Evolutionary conservation across 2,797 vertebrate species (phyloP).

Genomic region (Pantherophis alleghaniensis): DNA sequence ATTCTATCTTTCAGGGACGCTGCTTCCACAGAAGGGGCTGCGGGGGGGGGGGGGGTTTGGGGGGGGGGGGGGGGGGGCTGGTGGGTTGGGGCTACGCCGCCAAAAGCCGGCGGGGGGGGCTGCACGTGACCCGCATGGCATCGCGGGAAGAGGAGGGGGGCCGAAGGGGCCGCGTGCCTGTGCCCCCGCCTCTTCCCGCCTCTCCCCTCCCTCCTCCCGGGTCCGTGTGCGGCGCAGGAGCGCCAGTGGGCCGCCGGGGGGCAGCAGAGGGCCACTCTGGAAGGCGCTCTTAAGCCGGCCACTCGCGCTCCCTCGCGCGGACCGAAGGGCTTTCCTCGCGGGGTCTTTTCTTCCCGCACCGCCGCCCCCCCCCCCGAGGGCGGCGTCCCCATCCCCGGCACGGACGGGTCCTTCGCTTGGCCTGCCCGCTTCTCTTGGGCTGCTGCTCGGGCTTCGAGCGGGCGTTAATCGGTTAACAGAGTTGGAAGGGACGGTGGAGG

Average conservation of each 20-base stretch:
- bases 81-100: no score
- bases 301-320: no score
- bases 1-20: neutral
- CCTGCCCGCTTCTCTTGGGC: neutral
- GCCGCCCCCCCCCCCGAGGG: no score
- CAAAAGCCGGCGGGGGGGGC: neutral
- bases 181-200: neutral
- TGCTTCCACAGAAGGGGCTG: neutral
- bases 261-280: neutral
- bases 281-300: neutral
- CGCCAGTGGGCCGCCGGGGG: neutral
- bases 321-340: no score
- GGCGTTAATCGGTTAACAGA: no score
- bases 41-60: accelerated
- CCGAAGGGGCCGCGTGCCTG: neutral
- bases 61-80: no score
- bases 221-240: neutral
- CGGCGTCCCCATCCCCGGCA: neutral
- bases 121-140: no score
- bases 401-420: neutral
- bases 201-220: neutral
- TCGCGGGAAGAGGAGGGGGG: neutral
- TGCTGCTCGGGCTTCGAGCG: no score
- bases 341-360: neutral
- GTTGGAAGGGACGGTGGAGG: no score